Evolutionary conservation across 2,888 invertebrate genomes (phyloP), one percentile per base, ranked within the genome.

Genomic region (Tenthredo notha): DNA sequence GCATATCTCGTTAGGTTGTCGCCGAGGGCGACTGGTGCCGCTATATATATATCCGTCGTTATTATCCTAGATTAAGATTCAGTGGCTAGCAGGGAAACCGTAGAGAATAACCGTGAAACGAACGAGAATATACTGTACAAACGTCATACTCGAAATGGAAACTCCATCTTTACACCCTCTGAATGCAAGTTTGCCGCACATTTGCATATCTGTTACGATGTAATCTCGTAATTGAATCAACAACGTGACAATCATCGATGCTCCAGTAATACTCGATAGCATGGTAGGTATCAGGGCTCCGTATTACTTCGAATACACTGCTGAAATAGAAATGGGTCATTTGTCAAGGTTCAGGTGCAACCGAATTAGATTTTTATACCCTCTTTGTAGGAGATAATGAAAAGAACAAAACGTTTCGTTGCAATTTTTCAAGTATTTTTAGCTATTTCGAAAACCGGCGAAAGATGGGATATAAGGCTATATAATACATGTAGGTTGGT

Each of bases 311-410:
- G 95, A 91, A 92, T 95, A 88, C 94, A 95, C 90, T 95, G 95
- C 90, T 95, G 94, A 92, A 95, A 94, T 88, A 95, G 95, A 10
- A 95, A 95, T 89, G 95, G 95, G 89, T 94, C 95, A 5, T 94
- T 94, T 0, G 91, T 94, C 2, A 94, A 95, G 94, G 95, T 95
- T 90, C 85, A 80, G 86, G 21, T 47, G 65, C 29, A 12, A 12
- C 4, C 67, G 50, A 3, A 25, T 61, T 21, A 25, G 10, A 70
- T 84, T 74, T 85, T 21, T 40, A 40, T 25, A 43, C 47, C 21
- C 43, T 58, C 33, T n/a, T n/a, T 18, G 29, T 29, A 29, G 1
- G 21, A 29, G 9, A 9, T 4, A 65, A 65, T 15, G 25, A 29
- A 29, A 15, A 7, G 25, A 37, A 6, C 7, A 29, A 12, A 29